Evolutionary conservation across 1,140 invertebrate species (phyloP).

Genomic region (Drosophila sp.): DNA sequence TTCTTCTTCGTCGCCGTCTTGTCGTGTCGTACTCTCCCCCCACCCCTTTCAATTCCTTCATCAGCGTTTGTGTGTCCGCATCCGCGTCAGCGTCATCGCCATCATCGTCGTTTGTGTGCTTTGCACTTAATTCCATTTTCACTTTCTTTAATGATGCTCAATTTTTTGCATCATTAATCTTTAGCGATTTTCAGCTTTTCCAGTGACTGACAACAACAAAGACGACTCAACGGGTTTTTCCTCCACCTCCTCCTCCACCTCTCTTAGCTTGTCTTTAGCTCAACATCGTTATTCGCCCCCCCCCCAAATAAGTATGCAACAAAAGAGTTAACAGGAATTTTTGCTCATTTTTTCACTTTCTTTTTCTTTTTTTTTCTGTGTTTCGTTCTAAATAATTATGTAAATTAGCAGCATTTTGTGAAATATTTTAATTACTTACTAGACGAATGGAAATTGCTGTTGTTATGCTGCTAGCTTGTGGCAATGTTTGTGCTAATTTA

Average conservation of each 20-base stretch:
- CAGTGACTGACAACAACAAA: slow-evolving; percentile 51
- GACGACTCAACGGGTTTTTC: slow-evolving; percentile 44
- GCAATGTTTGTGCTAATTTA: slow-evolving; percentile 4
- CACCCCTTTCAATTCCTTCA: background rate
- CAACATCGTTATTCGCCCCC: background rate
- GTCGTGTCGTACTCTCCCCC: background rate
- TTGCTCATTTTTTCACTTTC: background rate
- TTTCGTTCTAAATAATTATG: background rate
- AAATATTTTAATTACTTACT: slow-evolving; percentile 5
- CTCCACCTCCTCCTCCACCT: background rate
- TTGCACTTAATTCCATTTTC: slow-evolving; percentile 80
- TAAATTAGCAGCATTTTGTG: slow-evolving; percentile 7
- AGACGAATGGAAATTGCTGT: background rate
- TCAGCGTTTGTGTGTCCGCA: background rate
- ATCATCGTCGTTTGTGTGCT: background rate
- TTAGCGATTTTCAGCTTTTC: slow-evolving; percentile 75
- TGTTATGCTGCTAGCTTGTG: background rate
- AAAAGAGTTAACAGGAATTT: slow-evolving; percentile 12
- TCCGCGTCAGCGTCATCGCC: background rate
- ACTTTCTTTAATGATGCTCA: slow-evolving; percentile 78
- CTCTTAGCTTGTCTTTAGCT: background rate
- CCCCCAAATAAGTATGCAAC: slow-evolving; percentile 8
- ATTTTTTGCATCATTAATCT: slow-evolving; percentile 81
- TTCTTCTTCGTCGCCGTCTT: slow-evolving; percentile 4
- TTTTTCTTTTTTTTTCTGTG: background rate